Evolutionary conservation across 2,113 vertebrate species (phyloP).

Genomic region (Phrynosoma blainvillii): DNA sequence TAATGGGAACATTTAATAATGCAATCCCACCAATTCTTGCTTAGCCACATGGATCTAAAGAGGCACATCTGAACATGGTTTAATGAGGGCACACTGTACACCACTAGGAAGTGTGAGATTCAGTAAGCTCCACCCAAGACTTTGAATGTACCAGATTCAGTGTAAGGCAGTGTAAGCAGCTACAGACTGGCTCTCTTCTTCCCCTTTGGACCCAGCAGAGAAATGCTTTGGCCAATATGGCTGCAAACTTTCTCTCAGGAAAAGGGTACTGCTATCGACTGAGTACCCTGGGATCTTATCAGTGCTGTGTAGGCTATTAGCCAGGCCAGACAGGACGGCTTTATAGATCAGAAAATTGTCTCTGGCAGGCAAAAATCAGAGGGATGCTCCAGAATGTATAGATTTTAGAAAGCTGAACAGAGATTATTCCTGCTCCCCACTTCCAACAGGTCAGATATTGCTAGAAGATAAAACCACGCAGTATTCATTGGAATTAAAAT

Average conservation of each 20-base stretch:
- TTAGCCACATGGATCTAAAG: background rate
- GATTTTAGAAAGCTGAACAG: background rate
- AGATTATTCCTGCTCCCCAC: background rate
- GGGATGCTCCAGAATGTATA: background rate
- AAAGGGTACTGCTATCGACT: background rate
- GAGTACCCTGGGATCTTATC: background rate
- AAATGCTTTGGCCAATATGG: background rate
- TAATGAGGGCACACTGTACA: rapidly evolving
- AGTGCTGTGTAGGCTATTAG: background rate
- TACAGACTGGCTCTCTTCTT: background rate
- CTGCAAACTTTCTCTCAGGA: background rate
- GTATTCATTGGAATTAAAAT: conserved; percentile 66
- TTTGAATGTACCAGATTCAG: background rate
- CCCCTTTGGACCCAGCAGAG: background rate
- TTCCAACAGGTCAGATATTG: conserved; percentile 50
- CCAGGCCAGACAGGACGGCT: background rate
- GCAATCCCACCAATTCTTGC: background rate
- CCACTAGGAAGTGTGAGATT: rapidly evolving
- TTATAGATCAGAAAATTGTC: background rate
- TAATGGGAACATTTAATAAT: background rate
- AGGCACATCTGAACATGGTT: background rate
- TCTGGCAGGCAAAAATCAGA: background rate
- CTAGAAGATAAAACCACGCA: conserved; percentile 66
- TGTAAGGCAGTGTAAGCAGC: rapidly evolving
- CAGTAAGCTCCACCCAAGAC: background rate